phyloP scores from a whole-genome alignment of 2,113 vertebrate genomes.

The Archocentrus centrarchus region DNA sequence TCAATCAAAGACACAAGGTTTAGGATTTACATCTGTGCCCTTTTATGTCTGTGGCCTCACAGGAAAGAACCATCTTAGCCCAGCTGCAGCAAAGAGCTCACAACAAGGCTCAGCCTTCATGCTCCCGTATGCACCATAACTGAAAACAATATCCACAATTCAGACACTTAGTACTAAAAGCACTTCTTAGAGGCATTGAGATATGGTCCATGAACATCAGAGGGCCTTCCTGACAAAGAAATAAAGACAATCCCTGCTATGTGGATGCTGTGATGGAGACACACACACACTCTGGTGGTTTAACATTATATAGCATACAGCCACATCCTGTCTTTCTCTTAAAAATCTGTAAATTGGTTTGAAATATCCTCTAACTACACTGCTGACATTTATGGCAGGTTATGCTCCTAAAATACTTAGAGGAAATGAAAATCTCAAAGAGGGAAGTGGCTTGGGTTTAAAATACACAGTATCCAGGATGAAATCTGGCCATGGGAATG shows the following conservation, averaged over 20 bases:
- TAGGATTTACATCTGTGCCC: conserved; percentile 82
- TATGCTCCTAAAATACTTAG: conserved; percentile 75
- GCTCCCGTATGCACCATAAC: conserved; percentile 66
- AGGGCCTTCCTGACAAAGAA: conserved; percentile 52
- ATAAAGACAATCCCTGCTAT: conserved; percentile 47
- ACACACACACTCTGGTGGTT: background rate
- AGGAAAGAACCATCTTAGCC: conserved; percentile 74
- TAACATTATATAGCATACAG: background rate
- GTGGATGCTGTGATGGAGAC: conserved; percentile 27
- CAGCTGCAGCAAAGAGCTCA: conserved; percentile 76
- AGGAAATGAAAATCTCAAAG: conserved; percentile 79
- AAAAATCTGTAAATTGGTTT: conserved; percentile 32
- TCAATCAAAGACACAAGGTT: conserved; percentile 81
- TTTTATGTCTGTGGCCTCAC: conserved; percentile 79
- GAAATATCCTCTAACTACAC: conserved; percentile 50
- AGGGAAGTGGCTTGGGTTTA: conserved; percentile 78
- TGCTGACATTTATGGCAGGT: conserved; percentile 64
- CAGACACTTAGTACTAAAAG: conserved; percentile 67
- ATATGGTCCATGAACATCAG: conserved; percentile 71
- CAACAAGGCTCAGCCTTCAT: conserved; percentile 73
- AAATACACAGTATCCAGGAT: conserved; percentile 74
- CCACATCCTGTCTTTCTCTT: conserved; percentile 34
- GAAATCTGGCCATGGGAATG: conserved; percentile 70
- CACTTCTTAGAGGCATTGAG: conserved; percentile 63
- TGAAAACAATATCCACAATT: conserved; percentile 77